Base-by-base conservation (phyloP, 1,140 invertebrate genomes). In the Eumeta japonica region DNA sequence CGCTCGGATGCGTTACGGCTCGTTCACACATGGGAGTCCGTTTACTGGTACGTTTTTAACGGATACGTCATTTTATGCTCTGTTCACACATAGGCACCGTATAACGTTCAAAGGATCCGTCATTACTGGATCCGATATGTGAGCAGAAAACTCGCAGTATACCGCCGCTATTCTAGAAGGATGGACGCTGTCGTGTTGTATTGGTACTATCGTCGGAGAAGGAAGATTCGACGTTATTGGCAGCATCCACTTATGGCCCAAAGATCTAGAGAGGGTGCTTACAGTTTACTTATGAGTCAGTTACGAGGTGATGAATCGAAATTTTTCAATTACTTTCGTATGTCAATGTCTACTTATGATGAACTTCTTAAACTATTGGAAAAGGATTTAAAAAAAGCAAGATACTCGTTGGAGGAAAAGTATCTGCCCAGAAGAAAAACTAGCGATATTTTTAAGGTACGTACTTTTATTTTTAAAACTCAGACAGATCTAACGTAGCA, bases 301-400 rank as follows among this genome's bases (percentile, higher is more conserved):
- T 35, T 35, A 30, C 24, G 28, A 35, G 39, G 28, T 20, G 43
- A n/a, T n/a, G n/a, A n/a, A n/a, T n/a, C n/a, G n/a, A n/a, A n/a
- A n/a, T n/a, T n/a, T n/a, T n/a, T n/a, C 20, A 45, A 29, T 35
- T 41, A 46, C 24, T 46, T 46, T 30, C 44, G 44, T 29, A 46
- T 46, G 44, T 29, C 44, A 16, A 46, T 29, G 35, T 38, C 39
- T 46, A 41, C 39, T 46, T 46, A 41, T 41, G 39, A 46, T 46
- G 35, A 46, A 17, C 44, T 46, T 41, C 43, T 46, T 37, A 46
- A 46, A 46, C 43, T 27, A 46, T 41, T 46, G 16, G 39, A 46
- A 46, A 46, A 46, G 43, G 39, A 41, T 35, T 41, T 41, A 41
- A 41, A 41, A n/a, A 41, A 41, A 39, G 35, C 3, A 36, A 39